Evolutionary conservation across 2,113 vertebrate genomes (phyloP).

Genomic region (Corythoichthys haematopterus): DNA sequence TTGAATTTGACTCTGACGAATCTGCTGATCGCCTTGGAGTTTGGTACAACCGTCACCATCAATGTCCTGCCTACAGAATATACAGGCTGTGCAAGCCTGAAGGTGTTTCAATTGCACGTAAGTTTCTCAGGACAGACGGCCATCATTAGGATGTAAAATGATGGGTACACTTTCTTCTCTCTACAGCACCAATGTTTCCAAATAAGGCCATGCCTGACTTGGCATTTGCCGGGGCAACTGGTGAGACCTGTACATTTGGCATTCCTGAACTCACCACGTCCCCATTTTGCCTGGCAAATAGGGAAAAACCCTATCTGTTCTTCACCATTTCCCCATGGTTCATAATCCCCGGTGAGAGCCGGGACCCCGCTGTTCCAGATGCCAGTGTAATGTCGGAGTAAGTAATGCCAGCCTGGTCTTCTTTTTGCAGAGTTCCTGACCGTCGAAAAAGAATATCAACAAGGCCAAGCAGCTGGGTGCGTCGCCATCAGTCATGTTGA

Average conservation of each 20-base stretch:
- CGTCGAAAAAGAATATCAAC: background rate
- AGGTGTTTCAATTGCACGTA: background rate
- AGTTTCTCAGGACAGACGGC: background rate
- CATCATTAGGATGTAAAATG: background rate
- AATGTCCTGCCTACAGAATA: background rate
- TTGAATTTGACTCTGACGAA: conserved; percentile 13
- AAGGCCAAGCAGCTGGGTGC: background rate
- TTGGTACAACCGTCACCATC: conserved; percentile 41
- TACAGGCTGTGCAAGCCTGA: background rate
- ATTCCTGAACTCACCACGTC: background rate
- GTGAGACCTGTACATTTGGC: accelerated
- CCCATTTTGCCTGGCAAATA: conserved; percentile 43
- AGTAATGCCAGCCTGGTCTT: background rate
- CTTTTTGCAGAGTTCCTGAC: conserved; percentile 28
- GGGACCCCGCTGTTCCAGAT: background rate
- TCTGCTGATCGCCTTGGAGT: conserved; percentile 44
- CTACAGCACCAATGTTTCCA: conserved; percentile 16
- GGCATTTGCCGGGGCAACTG: accelerated
- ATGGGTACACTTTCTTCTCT: background rate
- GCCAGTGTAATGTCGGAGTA: background rate
- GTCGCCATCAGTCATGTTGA: conserved; percentile 31
- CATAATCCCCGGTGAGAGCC: conserved; percentile 40
- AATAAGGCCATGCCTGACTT: conserved; percentile 6
- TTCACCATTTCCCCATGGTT: conserved; percentile 42
- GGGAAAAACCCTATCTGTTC: conserved; percentile 27